Evolutionary conservation across 92 coral and sea anemone genomes (phyloP), one percentile per base, ranked within the genome.

Genomic region (Umimayanthus chanpuru): DNA sequence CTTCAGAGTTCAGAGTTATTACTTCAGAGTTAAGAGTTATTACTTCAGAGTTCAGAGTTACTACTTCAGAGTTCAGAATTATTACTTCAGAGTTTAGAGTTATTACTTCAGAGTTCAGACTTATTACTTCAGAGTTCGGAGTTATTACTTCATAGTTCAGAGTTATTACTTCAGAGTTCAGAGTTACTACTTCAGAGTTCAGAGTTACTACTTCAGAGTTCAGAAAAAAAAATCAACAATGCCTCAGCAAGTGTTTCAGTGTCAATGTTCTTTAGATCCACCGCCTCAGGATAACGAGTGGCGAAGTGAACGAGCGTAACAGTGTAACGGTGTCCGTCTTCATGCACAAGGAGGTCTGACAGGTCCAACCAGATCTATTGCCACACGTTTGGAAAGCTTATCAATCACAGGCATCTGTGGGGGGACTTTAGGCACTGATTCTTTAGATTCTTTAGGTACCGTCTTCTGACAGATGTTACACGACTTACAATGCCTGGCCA

Each of bases 331-430:
- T 88, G 81, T 23, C 87, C 90, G 8, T 72, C 47, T 38, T 80
- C 86, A n/a, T n/a, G n/a, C n/a, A 25, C 73, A 28, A 56, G 68
- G 25, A 44, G 83, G 39, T 15, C 81, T 76, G 49, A 77, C 73
- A 1, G 90, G 93, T 0, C 93, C 90, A 40, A 90, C 79, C 72
- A 90, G 82, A 32, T 88, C 88, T 30, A 90, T 77, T 29, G 91
- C 91, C 26, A 90, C 90, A 23, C 90, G 8, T 40, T 90, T 84
- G 55, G 92, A 90, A 11, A 93, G 93, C 77, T 73, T 86, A 61
- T 94, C 95, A 36, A 94, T 89, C 38, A 94, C n/a, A 40, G 94
- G 95, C 95, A 94, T 94, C 85, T 78, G 86, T 18, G 89, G 53
- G n/a, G 97, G 90, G 0, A 92, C 91, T 41, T 90, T 94, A 2